Evolutionary conservation across 1,140 invertebrate species (phyloP).

Genomic region (Zaprionus vittiger): DNA sequence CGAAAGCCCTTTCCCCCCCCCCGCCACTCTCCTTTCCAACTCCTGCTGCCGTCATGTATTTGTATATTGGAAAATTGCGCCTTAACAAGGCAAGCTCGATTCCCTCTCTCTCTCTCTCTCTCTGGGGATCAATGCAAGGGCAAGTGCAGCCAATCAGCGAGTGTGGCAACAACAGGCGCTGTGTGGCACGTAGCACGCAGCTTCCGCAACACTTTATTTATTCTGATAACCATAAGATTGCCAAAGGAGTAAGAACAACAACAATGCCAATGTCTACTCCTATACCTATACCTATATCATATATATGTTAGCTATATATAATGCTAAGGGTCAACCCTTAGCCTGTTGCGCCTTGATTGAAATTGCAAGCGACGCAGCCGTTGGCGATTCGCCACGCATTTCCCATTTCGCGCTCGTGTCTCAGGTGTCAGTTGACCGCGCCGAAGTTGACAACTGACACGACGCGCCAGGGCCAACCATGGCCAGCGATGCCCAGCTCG

Average conservation of each 20-base stretch:
- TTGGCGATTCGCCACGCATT: slow-evolving; percentile 67
- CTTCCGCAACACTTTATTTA: slow-evolving; percentile 82
- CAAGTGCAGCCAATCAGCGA: slow-evolving; percentile 4
- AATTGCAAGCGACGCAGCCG: slow-evolving; percentile 60
- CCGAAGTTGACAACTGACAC: slow-evolving; percentile 75
- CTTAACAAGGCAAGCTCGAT: slow-evolving; percentile 21
- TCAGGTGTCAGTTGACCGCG: slow-evolving; percentile 66
- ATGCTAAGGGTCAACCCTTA: slow-evolving; percentile 68
- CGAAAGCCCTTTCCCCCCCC: neutral
- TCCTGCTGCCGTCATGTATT: slow-evolving; percentile 56
- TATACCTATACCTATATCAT: slow-evolving; percentile 1
- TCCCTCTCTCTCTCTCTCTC: neutral
- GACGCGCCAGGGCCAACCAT: slow-evolving; percentile 58
- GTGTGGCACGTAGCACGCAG: slow-evolving; percentile 34
- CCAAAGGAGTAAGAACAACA: slow-evolving; percentile 27
- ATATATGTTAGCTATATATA: neutral
- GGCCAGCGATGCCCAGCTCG: neutral
- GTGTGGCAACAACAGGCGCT: slow-evolving; percentile 5
- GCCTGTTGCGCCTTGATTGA: slow-evolving; percentile 73
- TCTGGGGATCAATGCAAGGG: neutral
- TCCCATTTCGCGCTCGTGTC: slow-evolving; percentile 53
- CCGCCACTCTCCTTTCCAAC: neutral
- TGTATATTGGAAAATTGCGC: slow-evolving; percentile 66
- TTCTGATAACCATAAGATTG: slow-evolving; percentile 83
- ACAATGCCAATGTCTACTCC: neutral